Conservation (phyloP, 2,888 invertebrate species). For the Campopleginae sp. region DNA sequence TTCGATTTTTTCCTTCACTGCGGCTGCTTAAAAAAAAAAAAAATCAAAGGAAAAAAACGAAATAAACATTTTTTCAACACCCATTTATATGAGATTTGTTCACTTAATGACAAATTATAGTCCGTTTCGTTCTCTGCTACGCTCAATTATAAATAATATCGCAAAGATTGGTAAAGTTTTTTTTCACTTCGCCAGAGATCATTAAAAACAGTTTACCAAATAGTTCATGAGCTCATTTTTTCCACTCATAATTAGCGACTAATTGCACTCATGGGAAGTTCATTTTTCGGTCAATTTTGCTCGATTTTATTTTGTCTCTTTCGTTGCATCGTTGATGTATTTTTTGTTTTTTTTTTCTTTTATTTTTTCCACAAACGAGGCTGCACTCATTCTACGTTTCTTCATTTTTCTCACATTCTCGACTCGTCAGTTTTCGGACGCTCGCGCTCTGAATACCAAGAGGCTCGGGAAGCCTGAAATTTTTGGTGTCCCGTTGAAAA, state of each 20-base stretch:
- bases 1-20: not conserved
- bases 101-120: conserved; percentile 2
- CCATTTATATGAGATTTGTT: conserved; percentile 17
- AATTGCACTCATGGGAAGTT: conserved; percentile 5
- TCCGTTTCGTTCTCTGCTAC: conserved; percentile 10
- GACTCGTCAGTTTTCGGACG: conserved; percentile 38
- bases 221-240: conserved; percentile 25
- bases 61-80: conserved; percentile 1
- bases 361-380: conserved; percentile 24
- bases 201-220: conserved; percentile 27
- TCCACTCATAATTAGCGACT: conserved; percentile 12
- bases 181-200: not conserved
- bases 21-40: not conserved
- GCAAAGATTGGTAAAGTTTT: conserved; percentile 3
- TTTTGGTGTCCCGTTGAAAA: conserved; percentile 37
- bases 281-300: conserved; percentile 8
- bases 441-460: conserved; percentile 53
- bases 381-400: not conserved
- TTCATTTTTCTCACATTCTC: conserved; percentile 12
- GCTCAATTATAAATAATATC: conserved; percentile 9
- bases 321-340: conserved; percentile 6
- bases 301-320: not conserved
- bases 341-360: conserved; percentile 6
- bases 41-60: conserved; percentile 5
- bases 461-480: conserved; percentile 27